Base-by-base conservation (phyloP, 2,888 invertebrate genomes). In the Tachina fera region DNA sequence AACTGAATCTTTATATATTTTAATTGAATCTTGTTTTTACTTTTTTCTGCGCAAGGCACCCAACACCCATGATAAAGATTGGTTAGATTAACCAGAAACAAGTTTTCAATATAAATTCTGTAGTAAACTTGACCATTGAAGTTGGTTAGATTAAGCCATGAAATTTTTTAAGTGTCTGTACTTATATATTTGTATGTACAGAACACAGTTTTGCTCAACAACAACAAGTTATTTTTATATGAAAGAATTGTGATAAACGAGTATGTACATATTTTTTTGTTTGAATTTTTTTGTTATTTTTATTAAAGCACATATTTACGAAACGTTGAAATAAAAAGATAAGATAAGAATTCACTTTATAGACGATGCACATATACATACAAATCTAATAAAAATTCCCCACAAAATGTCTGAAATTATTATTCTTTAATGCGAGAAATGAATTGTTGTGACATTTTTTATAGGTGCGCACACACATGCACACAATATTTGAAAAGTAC, bases 241-340 rank as follows among this genome's bases (percentile, higher is more conserved):
- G 53, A 67, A 72, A 63, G 39, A 76, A 82, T 47, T 82, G 81
- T 70, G 71, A 68, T 43, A n/a, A n/a, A n/a, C n/a, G n/a, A n/a
- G n/a, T n/a, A n/a, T n/a, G n/a, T n/a, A n/a, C n/a, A 41, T 61
- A 39, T 56, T 65, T 65, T 63, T 53, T 19, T 47, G 9, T 39
- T 67, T 16, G 1, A 14, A 19, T 16, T 61, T 71, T 56, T 1
- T 60, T 72, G n/a, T 56, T 72, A 31, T 13, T 77, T 41, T 78
- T 78, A 82, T 76, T 83, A 83, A 83, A 82, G 75, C 85, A 83
- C 85, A 86, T 79, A 86, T 86, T 86, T 86, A 86, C 82, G 82
- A 83, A 85, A 86, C 82, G 82, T 83, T 79, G 74, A 82, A 47
- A 65, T 70, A 67, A 70, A 75, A 71, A 79, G 85, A 86, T 86